phyloP scores from a whole-genome alignment of 2,113 vertebrate species.

The Myiozetetes cayanensis region DNA sequence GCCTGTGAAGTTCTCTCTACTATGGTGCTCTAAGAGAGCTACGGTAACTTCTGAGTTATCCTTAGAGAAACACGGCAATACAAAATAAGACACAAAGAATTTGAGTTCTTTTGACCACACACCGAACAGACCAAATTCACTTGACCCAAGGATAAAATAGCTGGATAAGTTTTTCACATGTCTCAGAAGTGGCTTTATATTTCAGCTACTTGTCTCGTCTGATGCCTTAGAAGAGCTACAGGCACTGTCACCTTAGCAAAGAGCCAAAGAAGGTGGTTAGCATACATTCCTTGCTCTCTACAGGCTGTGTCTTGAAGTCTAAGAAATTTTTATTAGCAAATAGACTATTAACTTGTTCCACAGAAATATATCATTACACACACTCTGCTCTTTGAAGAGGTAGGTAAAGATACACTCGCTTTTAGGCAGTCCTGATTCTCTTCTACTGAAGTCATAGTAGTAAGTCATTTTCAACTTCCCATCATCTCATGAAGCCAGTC shows the following conservation, averaged over 20 bases:
- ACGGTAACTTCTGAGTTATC: not conserved
- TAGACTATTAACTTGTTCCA: not conserved
- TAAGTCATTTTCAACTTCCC: not conserved
- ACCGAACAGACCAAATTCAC: not conserved
- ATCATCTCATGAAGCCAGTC: not conserved
- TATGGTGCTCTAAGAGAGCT: not conserved
- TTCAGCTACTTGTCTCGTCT: not conserved
- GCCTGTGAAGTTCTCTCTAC: not conserved
- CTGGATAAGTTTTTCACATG: accelerated
- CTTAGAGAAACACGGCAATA: not conserved
- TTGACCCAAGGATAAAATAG: not conserved
- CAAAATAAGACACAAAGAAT: not conserved
- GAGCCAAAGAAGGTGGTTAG: not conserved
- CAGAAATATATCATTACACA: not conserved
- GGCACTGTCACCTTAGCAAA: not conserved
- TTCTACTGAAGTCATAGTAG: not conserved
- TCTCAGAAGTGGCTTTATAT: not conserved
- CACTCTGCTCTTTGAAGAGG: not conserved
- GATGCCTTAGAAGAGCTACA: not conserved
- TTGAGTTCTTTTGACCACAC: not conserved
- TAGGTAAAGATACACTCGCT: not conserved
- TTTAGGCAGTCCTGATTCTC: not conserved
- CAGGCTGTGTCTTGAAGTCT: not conserved
- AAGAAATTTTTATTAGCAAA: not conserved
- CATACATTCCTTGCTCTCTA: not conserved